phyloP scores from a whole-genome alignment of 2,113 vertebrate species.

The human region DNA sequence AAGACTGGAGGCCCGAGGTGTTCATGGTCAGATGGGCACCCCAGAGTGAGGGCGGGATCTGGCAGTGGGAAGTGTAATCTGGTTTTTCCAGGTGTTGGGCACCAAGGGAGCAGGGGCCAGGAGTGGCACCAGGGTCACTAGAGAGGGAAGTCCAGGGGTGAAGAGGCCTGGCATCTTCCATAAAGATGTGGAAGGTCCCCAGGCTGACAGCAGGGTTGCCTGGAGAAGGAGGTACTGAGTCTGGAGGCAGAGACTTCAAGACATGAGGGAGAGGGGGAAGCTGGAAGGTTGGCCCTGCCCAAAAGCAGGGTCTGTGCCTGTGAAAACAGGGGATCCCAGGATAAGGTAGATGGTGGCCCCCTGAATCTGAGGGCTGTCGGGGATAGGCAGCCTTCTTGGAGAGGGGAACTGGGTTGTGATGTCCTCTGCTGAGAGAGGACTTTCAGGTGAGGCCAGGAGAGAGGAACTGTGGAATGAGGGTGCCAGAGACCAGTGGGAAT shows the following conservation, averaged over 20 bases:
- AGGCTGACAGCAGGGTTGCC: background rate
- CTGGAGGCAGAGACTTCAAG: background rate
- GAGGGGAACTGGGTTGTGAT: background rate
- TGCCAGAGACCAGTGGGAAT: background rate
- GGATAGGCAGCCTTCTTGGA: background rate
- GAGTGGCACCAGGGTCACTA: background rate
- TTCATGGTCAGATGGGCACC: background rate
- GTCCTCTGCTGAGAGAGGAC: background rate
- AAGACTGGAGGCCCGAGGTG: background rate
- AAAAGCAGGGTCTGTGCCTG: background rate
- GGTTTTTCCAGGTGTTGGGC: background rate
- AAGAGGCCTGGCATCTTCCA: background rate
- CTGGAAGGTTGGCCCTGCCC: background rate
- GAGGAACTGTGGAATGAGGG: background rate
- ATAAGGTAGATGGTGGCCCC: background rate
- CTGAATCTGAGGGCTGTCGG: background rate
- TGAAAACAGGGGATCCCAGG: background rate
- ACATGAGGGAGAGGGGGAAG: background rate
- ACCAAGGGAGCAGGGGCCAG: background rate
- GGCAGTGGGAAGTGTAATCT: background rate
- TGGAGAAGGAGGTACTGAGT: background rate
- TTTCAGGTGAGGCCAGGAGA: background rate
- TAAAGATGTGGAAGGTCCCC: background rate
- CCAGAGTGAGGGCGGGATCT: background rate
- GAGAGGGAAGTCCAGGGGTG: background rate